These are phyloP conservation scores for Fulica atra DNA, from an alignment of 2,113 vertebrate species.

Conservation along the genomic window DNA sequence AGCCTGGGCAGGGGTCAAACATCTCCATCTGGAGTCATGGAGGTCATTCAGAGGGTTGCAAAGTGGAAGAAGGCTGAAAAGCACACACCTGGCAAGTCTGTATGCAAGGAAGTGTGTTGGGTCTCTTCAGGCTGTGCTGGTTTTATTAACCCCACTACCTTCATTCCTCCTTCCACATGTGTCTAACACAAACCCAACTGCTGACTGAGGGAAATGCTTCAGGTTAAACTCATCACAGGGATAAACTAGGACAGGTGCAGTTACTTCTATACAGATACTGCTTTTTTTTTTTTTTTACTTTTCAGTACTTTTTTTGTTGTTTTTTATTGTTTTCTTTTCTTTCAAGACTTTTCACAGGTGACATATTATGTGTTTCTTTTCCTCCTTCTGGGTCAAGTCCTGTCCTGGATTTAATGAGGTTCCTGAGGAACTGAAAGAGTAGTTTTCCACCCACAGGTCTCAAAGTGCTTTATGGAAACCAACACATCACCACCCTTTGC, in stretches of 20 bases:
- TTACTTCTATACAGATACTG: not conserved
- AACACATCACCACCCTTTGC: not conserved
- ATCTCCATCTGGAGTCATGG: not conserved
- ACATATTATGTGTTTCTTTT: not conserved
- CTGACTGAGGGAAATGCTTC: not conserved
- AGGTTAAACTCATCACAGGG: not conserved
- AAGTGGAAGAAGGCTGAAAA: not conserved
- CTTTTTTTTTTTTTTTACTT: not conserved
- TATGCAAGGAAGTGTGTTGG: not conserved
- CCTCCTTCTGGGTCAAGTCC: not conserved
- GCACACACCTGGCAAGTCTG: not conserved
- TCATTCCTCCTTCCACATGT: not conserved
- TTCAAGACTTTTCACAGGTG: not conserved
- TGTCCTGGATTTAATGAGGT: not conserved
- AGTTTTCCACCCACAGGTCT: not conserved
- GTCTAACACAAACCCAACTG: not conserved
- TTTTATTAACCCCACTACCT: not conserved
- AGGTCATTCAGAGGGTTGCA: not conserved
- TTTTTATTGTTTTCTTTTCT: not conserved
- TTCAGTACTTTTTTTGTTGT: not conserved
- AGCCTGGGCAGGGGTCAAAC: not conserved
- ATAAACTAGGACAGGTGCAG: not conserved
- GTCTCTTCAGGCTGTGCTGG: not conserved
- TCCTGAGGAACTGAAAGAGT: not conserved
- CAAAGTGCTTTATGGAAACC: rapidly evolving